A percentile compares a stretch with the other conserved stretches of the same genome.
Conservation (phyloP, 1,140 invertebrate species). For the Lutraria rhynchaena region DNA sequence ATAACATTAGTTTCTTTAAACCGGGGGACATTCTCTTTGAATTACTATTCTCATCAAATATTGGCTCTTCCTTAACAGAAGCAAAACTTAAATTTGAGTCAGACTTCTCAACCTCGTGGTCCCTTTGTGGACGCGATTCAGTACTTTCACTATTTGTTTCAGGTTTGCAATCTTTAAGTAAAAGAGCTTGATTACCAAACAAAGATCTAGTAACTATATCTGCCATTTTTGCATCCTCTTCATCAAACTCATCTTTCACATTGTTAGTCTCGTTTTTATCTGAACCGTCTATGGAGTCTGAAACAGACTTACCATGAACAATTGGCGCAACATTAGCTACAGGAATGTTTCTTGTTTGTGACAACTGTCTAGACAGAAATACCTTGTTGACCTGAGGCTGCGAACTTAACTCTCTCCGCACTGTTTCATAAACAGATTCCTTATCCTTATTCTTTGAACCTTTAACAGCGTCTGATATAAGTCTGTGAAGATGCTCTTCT, state of each 20-base stretch:
- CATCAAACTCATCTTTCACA: slow-evolving; percentile 30
- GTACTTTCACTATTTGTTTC: neutral
- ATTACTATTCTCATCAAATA: slow-evolving; percentile 46
- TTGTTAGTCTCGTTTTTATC: slow-evolving; percentile 9
- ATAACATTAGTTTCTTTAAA: slow-evolving; percentile 38
- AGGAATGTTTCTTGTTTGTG: slow-evolving; percentile 60
- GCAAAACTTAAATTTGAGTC: slow-evolving; percentile 29
- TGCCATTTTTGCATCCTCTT: slow-evolving; percentile 54
- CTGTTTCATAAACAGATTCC: slow-evolving; percentile 38
- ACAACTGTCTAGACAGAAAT: slow-evolving; percentile 47
- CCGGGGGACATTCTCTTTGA: slow-evolving; percentile 46
- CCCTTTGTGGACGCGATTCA: neutral
- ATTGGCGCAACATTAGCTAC: slow-evolving; percentile 65
- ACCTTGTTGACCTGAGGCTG: slow-evolving; percentile 48
- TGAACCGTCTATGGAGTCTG: slow-evolving; percentile 14
- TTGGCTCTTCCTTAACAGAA: neutral
- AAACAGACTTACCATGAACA: slow-evolving; percentile 51
- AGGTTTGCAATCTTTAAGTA: neutral
- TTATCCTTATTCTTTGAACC: slow-evolving; percentile 33
- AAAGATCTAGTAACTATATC: slow-evolving; percentile 48
- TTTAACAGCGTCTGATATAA: slow-evolving; percentile 57
- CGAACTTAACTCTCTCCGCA: slow-evolving; percentile 28
- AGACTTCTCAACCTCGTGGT: slow-evolving; percentile 25
- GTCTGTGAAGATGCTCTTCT: slow-evolving; percentile 49
- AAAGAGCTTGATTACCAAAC: slow-evolving; percentile 21